These are phyloP conservation scores for Heliconius hermathena DNA, from an alignment of 1,140 invertebrate genomes.

Conservation along the genomic window DNA sequence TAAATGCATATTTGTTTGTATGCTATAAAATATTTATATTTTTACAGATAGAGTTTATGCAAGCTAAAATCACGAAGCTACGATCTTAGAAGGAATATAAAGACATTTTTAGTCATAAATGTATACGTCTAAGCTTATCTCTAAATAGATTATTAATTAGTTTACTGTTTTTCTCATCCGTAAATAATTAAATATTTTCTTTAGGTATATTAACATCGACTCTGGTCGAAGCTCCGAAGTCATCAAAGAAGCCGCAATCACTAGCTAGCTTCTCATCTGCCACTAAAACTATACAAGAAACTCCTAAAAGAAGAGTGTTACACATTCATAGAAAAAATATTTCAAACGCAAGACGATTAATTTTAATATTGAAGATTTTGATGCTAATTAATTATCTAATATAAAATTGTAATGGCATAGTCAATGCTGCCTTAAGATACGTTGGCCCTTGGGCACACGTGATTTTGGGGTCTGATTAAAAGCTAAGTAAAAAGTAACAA, in stretches of 20 bases:
- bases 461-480: too few species aligned
- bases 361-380: not conserved
- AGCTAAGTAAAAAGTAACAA: too few species aligned
- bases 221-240: not conserved
- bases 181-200: not conserved
- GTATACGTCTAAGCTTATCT: not conserved
- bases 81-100: too few species aligned
- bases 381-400: not conserved
- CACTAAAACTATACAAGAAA: constrained; percentile 7
- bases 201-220: not conserved
- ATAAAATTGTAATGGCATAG: not conserved
- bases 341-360: not conserved
- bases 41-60: too few species aligned
- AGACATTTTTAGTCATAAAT: not conserved
- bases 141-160: too few species aligned
- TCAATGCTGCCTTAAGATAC: not conserved
- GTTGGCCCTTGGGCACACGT: too few species aligned
- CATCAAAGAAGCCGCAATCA: not conserved
- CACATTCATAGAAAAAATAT: not conserved
- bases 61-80: too few species aligned
- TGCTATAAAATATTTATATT: too few species aligned
- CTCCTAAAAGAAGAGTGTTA: not conserved
- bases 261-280: constrained; percentile 12
- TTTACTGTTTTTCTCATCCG: too few species aligned
- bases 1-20: not conserved